Conservation (phyloP, 2,113 vertebrate genomes). For the Cyprinodon variegatus region DNA sequence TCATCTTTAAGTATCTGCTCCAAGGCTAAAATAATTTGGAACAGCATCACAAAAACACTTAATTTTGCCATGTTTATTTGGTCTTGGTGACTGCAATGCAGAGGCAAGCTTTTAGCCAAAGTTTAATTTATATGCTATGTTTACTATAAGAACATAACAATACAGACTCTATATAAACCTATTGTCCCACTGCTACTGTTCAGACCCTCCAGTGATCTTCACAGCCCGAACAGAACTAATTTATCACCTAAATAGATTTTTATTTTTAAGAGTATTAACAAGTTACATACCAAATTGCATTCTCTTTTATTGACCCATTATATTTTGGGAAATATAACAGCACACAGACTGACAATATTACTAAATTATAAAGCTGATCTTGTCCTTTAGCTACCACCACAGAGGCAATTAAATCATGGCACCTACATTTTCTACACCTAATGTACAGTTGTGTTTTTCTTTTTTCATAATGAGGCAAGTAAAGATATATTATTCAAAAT, state of each 20-base stretch:
- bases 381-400: neutral
- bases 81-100: neutral
- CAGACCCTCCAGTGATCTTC: neutral
- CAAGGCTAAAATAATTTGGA: conserved; percentile 3
- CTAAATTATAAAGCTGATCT: neutral
- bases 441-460: too few species aligned
- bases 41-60: conserved; percentile 1
- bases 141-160: neutral
- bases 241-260: neutral
- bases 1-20: neutral
- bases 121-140: neutral
- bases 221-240: neutral
- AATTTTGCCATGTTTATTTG: conserved; percentile 9
- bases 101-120: neutral
- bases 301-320: neutral
- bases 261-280: neutral
- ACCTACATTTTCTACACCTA: neutral
- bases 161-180: neutral
- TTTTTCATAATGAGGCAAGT: neutral
- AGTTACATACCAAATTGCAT: neutral
- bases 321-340: neutral
- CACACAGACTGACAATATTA: neutral
- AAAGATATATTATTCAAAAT: neutral
- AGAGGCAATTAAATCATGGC: neutral
- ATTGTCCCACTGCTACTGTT: neutral